Percentiles rank a stretch among this genome's conserved stretches.
These are phyloP conservation scores for Eremophila alpestris DNA, from an alignment of 2,797 vertebrate genomes.

Conservation along the genomic window DNA sequence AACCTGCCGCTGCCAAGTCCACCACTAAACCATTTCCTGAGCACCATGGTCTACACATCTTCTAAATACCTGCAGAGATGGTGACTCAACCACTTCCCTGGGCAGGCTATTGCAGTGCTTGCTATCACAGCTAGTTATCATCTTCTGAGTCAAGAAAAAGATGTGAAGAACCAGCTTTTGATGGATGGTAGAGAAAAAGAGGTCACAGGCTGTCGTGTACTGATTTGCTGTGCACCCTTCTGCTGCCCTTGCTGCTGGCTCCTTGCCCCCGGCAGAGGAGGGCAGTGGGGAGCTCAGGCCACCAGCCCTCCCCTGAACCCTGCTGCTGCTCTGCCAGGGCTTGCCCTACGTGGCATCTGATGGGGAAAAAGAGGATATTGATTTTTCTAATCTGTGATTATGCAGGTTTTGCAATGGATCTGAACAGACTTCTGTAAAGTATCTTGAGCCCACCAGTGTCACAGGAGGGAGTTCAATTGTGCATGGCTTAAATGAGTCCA, in stretches of 20 bases:
- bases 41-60: background rate
- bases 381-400: background rate
- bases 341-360: background rate
- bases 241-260: background rate
- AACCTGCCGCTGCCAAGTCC: background rate
- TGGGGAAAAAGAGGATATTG: background rate
- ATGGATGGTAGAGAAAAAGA: background rate
- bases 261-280: background rate
- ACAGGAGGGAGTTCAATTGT: background rate
- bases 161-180: background rate
- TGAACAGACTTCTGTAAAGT: background rate
- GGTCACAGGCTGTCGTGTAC: background rate
- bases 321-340: background rate
- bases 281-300: background rate
- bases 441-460: background rate
- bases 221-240: rapidly evolving
- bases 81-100: background rate
- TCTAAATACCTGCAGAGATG: background rate
- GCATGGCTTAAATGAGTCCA: background rate
- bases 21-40: background rate
- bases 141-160: background rate
- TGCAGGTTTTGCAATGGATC: background rate
- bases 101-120: background rate
- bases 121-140: background rate
- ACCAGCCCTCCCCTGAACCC: background rate